These are phyloP conservation scores for Hydrozoanthus gracilis DNA, from an alignment of 92 coral and sea anemone genomes.

Conservation along the genomic window DNA sequence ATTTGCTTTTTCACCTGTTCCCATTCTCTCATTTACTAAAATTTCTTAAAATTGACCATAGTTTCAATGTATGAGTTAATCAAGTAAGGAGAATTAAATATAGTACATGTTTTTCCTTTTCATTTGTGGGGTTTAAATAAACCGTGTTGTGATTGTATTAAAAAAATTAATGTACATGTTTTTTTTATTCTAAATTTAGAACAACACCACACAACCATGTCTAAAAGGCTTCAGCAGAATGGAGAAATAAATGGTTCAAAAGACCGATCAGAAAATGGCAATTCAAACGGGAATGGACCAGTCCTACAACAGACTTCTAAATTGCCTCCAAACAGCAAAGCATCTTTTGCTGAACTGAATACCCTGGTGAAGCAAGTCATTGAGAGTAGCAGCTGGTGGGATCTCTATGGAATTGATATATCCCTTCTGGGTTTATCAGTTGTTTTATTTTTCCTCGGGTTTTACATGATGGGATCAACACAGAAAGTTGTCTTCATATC, in stretches of 20 bases:
- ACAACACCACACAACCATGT: conserved; percentile 20
- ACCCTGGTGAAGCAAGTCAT: conserved; percentile 69
- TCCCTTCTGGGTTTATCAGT: conserved; percentile 54
- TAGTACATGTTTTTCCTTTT: too few species aligned
- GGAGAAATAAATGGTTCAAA: conserved; percentile 1
- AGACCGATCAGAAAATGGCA: conserved; percentile 16
- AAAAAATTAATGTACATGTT: neutral
- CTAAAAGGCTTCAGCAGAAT: neutral
- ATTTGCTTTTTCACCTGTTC: too few species aligned
- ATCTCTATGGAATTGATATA: conserved; percentile 81
- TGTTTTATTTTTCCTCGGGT: conserved; percentile 67
- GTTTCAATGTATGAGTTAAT: too few species aligned
- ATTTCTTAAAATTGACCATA: too few species aligned
- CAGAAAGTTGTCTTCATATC: conserved; percentile 60
- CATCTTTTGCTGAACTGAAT: conserved; percentile 72
- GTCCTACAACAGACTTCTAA: neutral
- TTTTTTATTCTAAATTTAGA: neutral
- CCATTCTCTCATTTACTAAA: too few species aligned
- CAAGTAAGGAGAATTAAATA: too few species aligned
- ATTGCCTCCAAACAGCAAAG: conserved; percentile 33
- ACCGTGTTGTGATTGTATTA: too few species aligned
- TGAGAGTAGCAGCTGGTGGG: conserved; percentile 85
- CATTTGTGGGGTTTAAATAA: too few species aligned
- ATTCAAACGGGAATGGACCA: neutral
- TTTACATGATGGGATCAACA: conserved; percentile 63